Base-by-base conservation (phyloP, 2,113 vertebrate genomes). In the Ptyas mucosa region DNA sequence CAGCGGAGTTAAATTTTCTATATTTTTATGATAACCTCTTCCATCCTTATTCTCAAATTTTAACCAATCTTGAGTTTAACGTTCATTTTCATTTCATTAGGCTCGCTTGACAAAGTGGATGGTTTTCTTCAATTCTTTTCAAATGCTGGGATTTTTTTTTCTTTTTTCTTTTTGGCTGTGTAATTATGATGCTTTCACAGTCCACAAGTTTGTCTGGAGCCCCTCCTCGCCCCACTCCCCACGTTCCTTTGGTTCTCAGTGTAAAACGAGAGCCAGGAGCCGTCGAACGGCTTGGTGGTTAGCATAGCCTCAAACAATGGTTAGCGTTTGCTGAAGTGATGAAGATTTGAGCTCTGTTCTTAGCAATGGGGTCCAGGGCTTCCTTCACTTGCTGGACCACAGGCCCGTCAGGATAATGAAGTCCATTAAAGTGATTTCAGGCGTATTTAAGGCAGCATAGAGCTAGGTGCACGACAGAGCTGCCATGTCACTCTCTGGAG, bases 291-390 rank as follows among this genome's bases (percentile, higher is more conserved):
- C 94, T 94, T 91, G 95, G 94, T 21, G 94, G 95, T 96, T 95
- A 95, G 94, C 95, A 94, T 94, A 95, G 96, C 95, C 95, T 95
- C 95, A 95, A 90, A 95, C 94, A 95, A 95, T 0, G 18, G 96
- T 96, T 96, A 75, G 93, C 94, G 94, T 94, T 95, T 93, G 91
- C 93, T 92, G 21, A 21, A 3, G 55, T 34, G 29, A 86, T 90
- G 90, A 23, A 93, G 52, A 1, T 29, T 94, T 95, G 96, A 97
- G 95, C 86, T 92, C 93, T 94, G 94, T 94, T 94, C n/a, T 75
- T 95, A 93, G 92, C 95, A 95, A 93, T 52, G 91, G 92, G 54
- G 95, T 93, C 93, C 94, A 95, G 91, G 90, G 0, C 0, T 94
- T 88, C 88, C 95, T 93, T 96, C 92, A 81, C 93, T 94, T 90